A percentile compares a stretch with the other conserved stretches of the same genome.
phyloP scores from a whole-genome alignment of 2,113 vertebrate species.

The Pangasianodon hypophthalmus region DNA sequence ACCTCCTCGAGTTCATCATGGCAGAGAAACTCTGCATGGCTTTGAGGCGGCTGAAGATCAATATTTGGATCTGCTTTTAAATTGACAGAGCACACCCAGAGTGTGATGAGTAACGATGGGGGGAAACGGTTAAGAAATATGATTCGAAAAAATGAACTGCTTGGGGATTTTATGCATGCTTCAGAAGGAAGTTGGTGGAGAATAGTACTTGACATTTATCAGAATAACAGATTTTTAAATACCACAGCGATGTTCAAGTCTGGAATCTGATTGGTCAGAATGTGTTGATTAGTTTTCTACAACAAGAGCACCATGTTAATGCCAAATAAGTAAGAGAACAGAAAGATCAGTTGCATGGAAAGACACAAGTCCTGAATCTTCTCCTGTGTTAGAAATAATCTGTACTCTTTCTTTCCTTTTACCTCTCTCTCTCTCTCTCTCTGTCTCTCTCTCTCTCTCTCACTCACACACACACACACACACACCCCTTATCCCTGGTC shows the following conservation, averaged over 20 bases:
- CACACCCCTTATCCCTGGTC: constrained; percentile 61
- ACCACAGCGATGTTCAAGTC: not conserved
- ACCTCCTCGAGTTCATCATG: constrained; percentile 40
- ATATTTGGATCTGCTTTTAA: constrained; percentile 33
- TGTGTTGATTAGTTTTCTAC: not conserved
- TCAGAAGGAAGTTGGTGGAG: not conserved
- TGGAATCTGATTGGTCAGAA: not conserved
- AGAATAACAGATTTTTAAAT: not conserved
- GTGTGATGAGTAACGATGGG: not conserved
- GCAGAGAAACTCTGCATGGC: constrained; percentile 46
- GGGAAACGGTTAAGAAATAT: not conserved
- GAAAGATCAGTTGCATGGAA: not conserved
- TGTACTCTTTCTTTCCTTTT: not conserved
- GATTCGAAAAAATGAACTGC: not conserved
- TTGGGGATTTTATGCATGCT: not conserved
- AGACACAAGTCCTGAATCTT: constrained; percentile 49
- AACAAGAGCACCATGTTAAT: not conserved
- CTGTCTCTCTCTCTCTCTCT: constrained; percentile 52
- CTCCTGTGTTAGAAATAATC: constrained; percentile 71
- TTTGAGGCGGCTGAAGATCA: constrained; percentile 28
- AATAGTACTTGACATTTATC: not conserved
- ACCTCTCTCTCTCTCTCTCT: constrained; percentile 57
- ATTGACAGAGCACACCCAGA: constrained; percentile 13
- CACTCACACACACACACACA: not conserved
- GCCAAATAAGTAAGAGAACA: not conserved